Percentiles rank a stretch among this genome's conserved stretches.
Evolutionary conservation across 1,140 invertebrate genomes (phyloP).

Genomic region (Drosophila erecta): DNA sequence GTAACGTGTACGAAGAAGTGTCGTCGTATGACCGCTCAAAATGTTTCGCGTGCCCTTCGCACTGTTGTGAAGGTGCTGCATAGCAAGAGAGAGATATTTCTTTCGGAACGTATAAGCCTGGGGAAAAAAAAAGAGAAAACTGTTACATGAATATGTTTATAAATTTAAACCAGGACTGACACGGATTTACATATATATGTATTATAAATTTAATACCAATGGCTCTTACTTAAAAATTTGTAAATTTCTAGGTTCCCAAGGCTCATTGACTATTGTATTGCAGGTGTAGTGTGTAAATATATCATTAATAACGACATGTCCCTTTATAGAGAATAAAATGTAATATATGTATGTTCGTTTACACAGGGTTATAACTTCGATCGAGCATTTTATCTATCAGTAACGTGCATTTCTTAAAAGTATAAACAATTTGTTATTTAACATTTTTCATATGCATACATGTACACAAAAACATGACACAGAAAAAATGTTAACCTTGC

Average conservation of each 20-base stretch:
- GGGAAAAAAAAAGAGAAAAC: neutral
- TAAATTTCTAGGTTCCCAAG: too few relatives aligned
- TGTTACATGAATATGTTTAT: too few relatives aligned
- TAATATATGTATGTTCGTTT: neutral
- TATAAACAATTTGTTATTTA: neutral
- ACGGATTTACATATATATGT: too few relatives aligned
- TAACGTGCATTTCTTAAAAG: too few relatives aligned
- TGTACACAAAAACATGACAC: neutral
- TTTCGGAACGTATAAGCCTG: slow-evolving; percentile 78
- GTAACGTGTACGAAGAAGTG: neutral
- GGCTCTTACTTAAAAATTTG: too few relatives aligned
- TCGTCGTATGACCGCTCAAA: neutral
- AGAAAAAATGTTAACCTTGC: slow-evolving; percentile 20
- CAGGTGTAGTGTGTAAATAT: too few relatives aligned
- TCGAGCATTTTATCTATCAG: too few relatives aligned
- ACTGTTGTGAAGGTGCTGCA: slow-evolving; percentile 56
- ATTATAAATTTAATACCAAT: too few relatives aligned
- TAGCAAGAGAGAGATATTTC: slow-evolving; percentile 80
- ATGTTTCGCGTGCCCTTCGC: neutral
- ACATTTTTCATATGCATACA: neutral
- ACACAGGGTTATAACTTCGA: neutral
- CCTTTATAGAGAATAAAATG: neutral
- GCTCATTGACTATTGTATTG: too few relatives aligned
- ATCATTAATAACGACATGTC: too few relatives aligned
- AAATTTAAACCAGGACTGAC: too few relatives aligned